Percentiles rank a stretch among this genome's conserved stretches.
phyloP scores from a whole-genome alignment of 2,888 invertebrate genomes.

The Archips xylosteana region DNA sequence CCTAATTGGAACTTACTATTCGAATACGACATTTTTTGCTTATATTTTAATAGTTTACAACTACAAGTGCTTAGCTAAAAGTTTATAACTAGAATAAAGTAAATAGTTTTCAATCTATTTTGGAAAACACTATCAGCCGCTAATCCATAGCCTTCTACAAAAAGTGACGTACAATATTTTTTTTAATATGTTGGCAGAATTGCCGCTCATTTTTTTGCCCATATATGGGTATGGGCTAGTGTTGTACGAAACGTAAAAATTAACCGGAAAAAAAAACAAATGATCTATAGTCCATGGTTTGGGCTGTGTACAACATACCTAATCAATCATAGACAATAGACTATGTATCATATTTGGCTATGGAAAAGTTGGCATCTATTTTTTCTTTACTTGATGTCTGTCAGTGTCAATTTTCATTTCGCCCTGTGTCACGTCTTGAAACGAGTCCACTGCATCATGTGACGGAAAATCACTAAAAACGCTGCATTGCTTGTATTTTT shows the following conservation, averaged over 20 bases:
- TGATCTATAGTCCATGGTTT: neutral
- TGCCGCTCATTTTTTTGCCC: slow-evolving; percentile 65
- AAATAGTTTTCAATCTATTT: slow-evolving; percentile 73
- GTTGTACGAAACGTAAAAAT: neutral
- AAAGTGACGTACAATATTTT: slow-evolving; percentile 74
- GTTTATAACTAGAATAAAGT: slow-evolving; percentile 61
- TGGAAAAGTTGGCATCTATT: slow-evolving; percentile 15
- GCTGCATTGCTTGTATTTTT: slow-evolving; percentile 41
- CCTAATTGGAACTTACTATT: slow-evolving; percentile 74
- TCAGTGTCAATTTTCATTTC: slow-evolving; percentile 43
- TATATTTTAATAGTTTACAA: slow-evolving; percentile 65
- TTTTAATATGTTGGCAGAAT: slow-evolving; percentile 61
- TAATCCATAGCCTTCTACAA: slow-evolving; percentile 70
- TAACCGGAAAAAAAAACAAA: slow-evolving; percentile 13
- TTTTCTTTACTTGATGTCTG: slow-evolving; percentile 16
- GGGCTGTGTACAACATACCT: neutral
- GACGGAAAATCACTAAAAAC: slow-evolving; percentile 52
- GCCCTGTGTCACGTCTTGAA: slow-evolving; percentile 47
- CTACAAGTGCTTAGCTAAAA: slow-evolving; percentile 60
- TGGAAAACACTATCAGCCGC: slow-evolving; percentile 79
- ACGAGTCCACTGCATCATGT: slow-evolving; percentile 52
- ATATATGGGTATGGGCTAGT: slow-evolving; percentile 61
- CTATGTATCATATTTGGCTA: slow-evolving; percentile 14
- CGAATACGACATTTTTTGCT: slow-evolving; percentile 76
- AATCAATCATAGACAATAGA: neutral